These are phyloP conservation scores for Intellagama lesueurii DNA, from an alignment of 2,797 vertebrate species.

Conservation along the genomic window DNA sequence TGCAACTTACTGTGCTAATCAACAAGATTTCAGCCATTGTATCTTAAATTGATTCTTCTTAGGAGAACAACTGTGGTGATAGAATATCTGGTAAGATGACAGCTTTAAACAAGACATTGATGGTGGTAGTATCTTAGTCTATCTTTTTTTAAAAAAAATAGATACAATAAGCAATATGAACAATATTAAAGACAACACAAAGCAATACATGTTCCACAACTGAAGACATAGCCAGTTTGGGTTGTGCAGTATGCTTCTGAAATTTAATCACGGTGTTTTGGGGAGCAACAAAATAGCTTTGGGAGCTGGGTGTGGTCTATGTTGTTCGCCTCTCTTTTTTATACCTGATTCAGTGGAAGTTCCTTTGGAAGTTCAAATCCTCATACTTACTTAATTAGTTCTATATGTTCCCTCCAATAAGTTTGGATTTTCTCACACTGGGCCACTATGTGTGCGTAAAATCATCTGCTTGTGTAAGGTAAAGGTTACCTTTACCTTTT, in stretches of 20 bases:
- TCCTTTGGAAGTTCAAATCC: neutral
- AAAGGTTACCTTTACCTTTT: neutral
- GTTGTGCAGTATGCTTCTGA: too few species aligned
- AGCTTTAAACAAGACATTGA: neutral
- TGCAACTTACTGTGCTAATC: too few species aligned
- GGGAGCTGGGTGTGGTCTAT: too few species aligned
- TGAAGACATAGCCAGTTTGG: neutral
- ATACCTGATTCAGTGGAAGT: neutral
- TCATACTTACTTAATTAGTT: neutral
- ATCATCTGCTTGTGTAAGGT: neutral
- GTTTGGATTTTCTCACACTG: neutral
- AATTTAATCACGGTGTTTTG: too few species aligned
- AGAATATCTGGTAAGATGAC: neutral
- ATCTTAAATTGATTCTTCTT: neutral
- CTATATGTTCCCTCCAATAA: neutral
- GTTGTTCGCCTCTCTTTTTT: too few species aligned
- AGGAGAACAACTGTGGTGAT: accelerated
- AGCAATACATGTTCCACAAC: neutral
- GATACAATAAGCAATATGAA: neutral
- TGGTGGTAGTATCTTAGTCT: neutral
- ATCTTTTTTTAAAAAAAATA: neutral
- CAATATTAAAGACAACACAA: neutral
- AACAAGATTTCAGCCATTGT: neutral
- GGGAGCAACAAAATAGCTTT: too few species aligned
- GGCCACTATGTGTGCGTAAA: neutral